Evolutionary conservation across 2,888 invertebrate species (phyloP).

Genomic region (Saturnia pavonia): DNA sequence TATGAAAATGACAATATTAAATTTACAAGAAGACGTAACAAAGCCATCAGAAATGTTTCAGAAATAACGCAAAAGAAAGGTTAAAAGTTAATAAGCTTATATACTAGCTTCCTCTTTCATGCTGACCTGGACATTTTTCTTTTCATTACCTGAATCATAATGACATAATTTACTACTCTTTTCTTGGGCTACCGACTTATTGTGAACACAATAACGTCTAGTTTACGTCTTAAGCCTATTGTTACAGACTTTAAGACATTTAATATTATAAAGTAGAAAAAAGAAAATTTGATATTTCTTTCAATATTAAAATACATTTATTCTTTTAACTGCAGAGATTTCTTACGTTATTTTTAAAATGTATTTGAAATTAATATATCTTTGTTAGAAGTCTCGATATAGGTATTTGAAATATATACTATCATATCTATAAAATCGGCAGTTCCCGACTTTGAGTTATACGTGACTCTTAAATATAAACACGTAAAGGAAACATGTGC

Average conservation of each 20-base stretch:
- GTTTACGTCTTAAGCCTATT: constrained; percentile 42
- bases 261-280: constrained; percentile 46
- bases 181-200: constrained; percentile 47
- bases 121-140: constrained; percentile 61
- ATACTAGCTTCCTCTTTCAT: constrained; percentile 54
- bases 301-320: constrained; percentile 18
- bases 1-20: constrained; percentile 37
- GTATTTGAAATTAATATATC: neutral
- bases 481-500: neutral
- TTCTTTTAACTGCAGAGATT: neutral
- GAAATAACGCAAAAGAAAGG: constrained; percentile 47
- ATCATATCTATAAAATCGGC: neutral
- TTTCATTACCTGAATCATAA: constrained; percentile 70
- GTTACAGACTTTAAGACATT: constrained; percentile 42
- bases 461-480: neutral
- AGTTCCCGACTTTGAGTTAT: neutral
- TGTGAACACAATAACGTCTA: constrained; percentile 48
- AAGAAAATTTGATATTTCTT: constrained; percentile 18
- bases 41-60: constrained; percentile 44
- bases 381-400: neutral
- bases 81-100: constrained; percentile 67
- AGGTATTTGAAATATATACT: neutral
- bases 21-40: constrained; percentile 38
- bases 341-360: neutral
- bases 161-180: constrained; percentile 54